Conservation (phyloP, 1,140 invertebrate genomes). For the Carposina sasakii region DNA sequence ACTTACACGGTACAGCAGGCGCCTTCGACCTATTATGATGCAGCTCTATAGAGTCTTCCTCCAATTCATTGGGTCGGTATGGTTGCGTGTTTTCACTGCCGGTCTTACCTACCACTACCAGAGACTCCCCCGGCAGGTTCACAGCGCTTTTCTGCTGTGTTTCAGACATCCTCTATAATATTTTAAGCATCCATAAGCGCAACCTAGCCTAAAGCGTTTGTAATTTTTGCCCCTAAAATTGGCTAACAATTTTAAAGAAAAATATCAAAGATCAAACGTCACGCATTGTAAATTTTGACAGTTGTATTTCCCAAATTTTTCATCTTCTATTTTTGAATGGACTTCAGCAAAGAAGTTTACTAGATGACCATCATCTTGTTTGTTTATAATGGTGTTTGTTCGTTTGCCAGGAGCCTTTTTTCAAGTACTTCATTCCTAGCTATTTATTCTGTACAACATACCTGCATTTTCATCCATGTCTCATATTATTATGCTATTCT, state of each 20-base stretch:
- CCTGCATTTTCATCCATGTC: no score
- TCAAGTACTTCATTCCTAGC: no score
- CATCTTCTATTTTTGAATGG: constrained; percentile 56
- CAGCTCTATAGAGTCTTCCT: constrained; percentile 30
- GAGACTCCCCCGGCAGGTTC: constrained; percentile 17
- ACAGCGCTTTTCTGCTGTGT: constrained; percentile 41
- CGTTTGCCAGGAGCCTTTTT: no score
- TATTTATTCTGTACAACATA: no score
- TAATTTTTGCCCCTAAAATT: constrained; percentile 40
- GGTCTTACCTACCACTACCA: constrained; percentile 41
- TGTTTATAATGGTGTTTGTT: no score
- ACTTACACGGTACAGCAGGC: constrained; percentile 44
- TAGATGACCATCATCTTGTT: no score
- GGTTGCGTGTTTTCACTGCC: constrained; percentile 32
- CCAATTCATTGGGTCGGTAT: constrained; percentile 32
- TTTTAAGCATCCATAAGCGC: constrained; percentile 51
- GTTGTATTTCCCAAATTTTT: constrained; percentile 46
- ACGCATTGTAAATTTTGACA: constrained; percentile 62
- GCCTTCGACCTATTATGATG: constrained; percentile 40
- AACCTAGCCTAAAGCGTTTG: constrained; percentile 28
- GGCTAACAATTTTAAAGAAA: constrained; percentile 43
- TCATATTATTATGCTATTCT: no score
- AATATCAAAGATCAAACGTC: constrained; percentile 53
- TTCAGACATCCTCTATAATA: constrained; percentile 48
- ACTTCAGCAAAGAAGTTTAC: not conserved